Evolutionary conservation across 2,113 vertebrate species (phyloP), one percentile per base, ranked within the genome.

Genomic region (Equus quagga): DNA sequence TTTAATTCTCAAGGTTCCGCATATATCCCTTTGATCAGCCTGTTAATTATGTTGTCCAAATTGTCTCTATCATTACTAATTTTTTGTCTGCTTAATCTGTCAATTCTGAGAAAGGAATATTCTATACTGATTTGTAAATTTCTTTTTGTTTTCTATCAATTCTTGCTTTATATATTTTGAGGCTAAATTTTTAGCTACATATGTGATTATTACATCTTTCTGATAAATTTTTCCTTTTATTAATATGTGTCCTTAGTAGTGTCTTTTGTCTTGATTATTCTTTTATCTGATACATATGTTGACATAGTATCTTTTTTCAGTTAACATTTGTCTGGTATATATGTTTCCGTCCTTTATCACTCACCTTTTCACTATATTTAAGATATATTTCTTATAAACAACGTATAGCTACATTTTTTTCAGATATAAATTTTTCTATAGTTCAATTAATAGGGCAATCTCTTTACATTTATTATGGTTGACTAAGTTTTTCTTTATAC

Each of bases 151-250:
- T 83, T 19, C 23, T 69, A 73, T 49, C 24, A 44, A 13, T 81
- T 72, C 72, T 97, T 92, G 69, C 12, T 58, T 85, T 84, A 28
- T 75, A 14, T 75, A 87, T 95, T 85, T 85, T 69, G 82, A 83
- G 46, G 31, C 28, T 91, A 93, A 58, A 65, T 58, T 94, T n/a
- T 93, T 70, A 83, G 51, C 15, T 91, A 64, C 26, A n/a, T 72
- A 23, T 64, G 64, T 18, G 31, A 87, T 87, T 72, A 72, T 41
- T 33, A 65, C 54, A 46, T 75, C 41, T 75, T 84, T 91, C 33
- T 67, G 36, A 46, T 73, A 79, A 31, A 51, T 41, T 75, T n/a
- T 79, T 31, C 5, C 21, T 88, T 65, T 62, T 69, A 36, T n/a
- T 72, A 89, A 46, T 86, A 54, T 78, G 31, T 44, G 36, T 62